Evolutionary conservation across 2,888 invertebrate species (phyloP).

Genomic region (Entomobrya proxima): DNA sequence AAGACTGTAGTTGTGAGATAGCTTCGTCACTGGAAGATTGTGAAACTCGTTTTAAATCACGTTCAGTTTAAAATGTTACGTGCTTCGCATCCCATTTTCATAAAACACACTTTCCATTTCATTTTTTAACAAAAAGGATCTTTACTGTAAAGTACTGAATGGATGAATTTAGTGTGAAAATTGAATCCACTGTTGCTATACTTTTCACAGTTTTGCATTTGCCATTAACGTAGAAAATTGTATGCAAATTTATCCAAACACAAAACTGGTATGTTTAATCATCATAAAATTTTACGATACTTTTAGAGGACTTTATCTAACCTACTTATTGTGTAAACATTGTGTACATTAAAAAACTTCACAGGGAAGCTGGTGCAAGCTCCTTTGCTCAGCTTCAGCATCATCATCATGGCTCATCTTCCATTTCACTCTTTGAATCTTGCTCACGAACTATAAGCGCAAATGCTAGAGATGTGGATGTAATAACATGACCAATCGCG

Average conservation of each 20-base stretch:
- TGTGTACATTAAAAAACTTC: not conserved
- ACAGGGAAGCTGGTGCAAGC: not conserved
- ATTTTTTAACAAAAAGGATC: no score
- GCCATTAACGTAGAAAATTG: no score
- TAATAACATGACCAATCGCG: conserved; percentile 53
- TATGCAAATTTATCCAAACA: not conserved
- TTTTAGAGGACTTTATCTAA: conserved; percentile 21
- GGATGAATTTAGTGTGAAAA: no score
- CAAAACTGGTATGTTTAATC: not conserved
- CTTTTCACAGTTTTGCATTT: no score
- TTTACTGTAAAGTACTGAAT: no score
- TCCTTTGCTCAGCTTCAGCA: not conserved
- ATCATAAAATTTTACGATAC: not conserved
- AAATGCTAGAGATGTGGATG: not conserved
- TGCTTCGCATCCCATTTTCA: no score
- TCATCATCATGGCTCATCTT: not conserved
- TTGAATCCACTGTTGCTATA: no score
- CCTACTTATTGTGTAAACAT: conserved; percentile 20
- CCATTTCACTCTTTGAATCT: not conserved
- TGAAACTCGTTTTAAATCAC: not conserved
- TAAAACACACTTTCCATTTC: conserved; percentile 27
- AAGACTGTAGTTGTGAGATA: not conserved
- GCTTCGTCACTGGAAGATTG: not conserved
- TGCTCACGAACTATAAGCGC: not conserved
- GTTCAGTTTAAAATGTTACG: not conserved